Conservation (phyloP, 92 coral and sea anemone genomes). For the Chrysogorgia sp. region DNA sequence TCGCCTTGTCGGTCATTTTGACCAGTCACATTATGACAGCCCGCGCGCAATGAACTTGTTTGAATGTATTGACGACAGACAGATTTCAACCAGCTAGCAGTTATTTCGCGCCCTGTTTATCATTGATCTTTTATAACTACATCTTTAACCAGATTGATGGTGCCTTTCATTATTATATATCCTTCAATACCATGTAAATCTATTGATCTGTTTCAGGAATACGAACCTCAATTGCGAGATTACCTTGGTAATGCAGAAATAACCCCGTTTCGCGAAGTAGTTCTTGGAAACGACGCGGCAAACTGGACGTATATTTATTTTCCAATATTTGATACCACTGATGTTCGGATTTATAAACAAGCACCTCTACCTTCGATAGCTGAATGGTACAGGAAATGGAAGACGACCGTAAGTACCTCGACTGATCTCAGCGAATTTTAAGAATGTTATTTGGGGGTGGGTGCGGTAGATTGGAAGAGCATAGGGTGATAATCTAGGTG, state of each 20-base stretch:
- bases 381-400: constrained; percentile 60
- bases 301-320: constrained; percentile 80
- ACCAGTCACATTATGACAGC: too few species aligned
- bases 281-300: constrained; percentile 75
- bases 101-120: too few species aligned
- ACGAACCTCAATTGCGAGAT: constrained; percentile 86
- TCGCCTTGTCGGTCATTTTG: too few species aligned
- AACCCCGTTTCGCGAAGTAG: constrained; percentile 76
- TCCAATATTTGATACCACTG: constrained; percentile 84
- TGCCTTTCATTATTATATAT: neutral
- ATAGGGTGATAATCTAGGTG: too few species aligned
- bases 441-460: too few species aligned
- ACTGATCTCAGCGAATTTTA: too few species aligned
- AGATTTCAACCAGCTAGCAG: too few species aligned
- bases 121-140: too few species aligned
- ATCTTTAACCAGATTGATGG: neutral
- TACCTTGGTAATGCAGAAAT: constrained; percentile 67
- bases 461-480: too few species aligned
- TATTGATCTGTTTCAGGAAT: constrained; percentile 65
- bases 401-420: constrained; percentile 24
- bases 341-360: constrained; percentile 84
- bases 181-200: neutral
- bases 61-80: too few species aligned
- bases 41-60: too few species aligned
- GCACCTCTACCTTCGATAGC: constrained; percentile 66